Evolutionary conservation across 1,140 invertebrate species (phyloP).

Genomic region (Drosophila athabasca): DNA sequence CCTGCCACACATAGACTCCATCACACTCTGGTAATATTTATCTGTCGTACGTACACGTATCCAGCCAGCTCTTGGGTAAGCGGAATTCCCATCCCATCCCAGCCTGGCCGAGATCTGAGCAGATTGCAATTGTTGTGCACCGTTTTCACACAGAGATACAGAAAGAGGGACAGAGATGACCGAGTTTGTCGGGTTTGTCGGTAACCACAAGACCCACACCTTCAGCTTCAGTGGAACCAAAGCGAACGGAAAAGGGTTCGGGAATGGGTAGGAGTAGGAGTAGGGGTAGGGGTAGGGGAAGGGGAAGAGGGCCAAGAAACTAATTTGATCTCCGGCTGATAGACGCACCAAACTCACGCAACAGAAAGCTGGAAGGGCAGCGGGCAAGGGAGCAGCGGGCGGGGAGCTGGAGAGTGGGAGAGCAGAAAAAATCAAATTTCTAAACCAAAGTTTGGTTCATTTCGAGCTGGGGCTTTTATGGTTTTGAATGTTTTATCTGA

Average conservation of each 20-base stretch:
- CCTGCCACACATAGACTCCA: no score
- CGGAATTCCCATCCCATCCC: conserved; percentile 17
- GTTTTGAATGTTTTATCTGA: conserved; percentile 11
- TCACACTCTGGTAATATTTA: conserved; percentile 17
- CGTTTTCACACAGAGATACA: conserved; percentile 63
- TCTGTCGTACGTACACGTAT: neutral
- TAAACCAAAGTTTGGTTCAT: conserved; percentile 23
- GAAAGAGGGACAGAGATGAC: conserved; percentile 16
- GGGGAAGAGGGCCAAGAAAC: conserved; percentile 28
- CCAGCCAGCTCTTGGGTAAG: conserved; percentile 25
- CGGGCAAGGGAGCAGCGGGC: neutral
- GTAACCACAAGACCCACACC: conserved; percentile 31
- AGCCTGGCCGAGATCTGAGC: conserved; percentile 25
- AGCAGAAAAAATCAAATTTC: conserved; percentile 36
- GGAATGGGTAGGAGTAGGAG: no score
- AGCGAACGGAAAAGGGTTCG: conserved; percentile 27
- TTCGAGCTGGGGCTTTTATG: conserved; percentile 15
- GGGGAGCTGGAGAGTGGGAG: no score
- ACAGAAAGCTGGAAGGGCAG: conserved; percentile 15
- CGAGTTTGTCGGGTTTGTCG: conserved; percentile 43
- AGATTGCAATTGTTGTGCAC: conserved; percentile 46
- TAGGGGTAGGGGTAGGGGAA: no score
- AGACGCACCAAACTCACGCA: conserved; percentile 69
- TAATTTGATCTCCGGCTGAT: conserved; percentile 69
- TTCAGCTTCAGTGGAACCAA: neutral